Evolutionary conservation across 2,113 vertebrate genomes (phyloP).

Genomic region (Romanogobio albipinnatus): DNA sequence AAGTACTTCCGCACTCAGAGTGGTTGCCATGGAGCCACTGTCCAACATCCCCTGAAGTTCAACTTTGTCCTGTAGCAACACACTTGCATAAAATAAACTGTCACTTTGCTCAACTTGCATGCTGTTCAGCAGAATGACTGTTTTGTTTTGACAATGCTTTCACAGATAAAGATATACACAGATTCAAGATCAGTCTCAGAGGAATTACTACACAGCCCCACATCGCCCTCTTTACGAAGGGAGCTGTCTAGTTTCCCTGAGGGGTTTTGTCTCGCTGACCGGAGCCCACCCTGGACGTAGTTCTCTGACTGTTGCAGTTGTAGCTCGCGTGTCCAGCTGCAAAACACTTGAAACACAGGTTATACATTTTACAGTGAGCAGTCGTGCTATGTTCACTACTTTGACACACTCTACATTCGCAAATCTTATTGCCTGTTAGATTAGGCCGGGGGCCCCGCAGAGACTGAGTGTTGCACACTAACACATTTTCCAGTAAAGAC

Average conservation of each 20-base stretch:
- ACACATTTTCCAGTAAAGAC: background rate
- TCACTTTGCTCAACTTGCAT: conserved; percentile 14
- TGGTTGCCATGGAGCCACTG: conserved; percentile 37
- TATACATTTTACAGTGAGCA: too few species aligned
- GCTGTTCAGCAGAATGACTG: background rate
- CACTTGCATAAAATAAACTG: conserved; percentile 14
- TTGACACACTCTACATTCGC: background rate
- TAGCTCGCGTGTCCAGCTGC: too few species aligned
- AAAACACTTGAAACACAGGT: too few species aligned
- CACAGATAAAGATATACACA: background rate
- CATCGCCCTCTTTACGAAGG: background rate
- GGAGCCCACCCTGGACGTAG: background rate
- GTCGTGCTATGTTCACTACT: too few species aligned
- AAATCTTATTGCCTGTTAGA: background rate
- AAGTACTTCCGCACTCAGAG: background rate
- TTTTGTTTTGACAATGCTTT: background rate
- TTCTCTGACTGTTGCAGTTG: background rate
- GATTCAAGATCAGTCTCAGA: conserved; percentile 14
- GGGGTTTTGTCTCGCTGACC: background rate
- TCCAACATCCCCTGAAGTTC: conserved; percentile 37
- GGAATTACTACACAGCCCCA: conserved; percentile 3
- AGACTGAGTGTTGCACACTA: background rate
- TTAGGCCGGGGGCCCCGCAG: background rate
- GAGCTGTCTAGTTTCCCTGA: conserved; percentile 33
- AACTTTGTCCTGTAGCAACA: background rate